Conservation (phyloP, 2,797 vertebrate species). For the Cryptoprocta ferox region DNA sequence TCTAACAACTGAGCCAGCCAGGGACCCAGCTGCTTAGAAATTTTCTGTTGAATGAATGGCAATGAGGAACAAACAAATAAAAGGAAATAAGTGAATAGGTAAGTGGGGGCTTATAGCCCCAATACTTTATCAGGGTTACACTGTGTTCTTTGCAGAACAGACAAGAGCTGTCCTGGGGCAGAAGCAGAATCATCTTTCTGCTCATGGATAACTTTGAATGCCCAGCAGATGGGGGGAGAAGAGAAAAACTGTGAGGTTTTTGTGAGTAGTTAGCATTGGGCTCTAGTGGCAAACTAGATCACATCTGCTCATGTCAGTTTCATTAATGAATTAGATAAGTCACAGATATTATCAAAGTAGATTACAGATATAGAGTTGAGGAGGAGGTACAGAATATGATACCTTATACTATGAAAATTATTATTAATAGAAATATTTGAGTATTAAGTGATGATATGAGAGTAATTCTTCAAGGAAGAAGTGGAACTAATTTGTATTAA, state of each 20-base stretch:
- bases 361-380: not conserved
- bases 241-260: not conserved
- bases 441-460: not conserved
- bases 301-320: not conserved
- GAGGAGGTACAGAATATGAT: not conserved
- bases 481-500: not conserved
- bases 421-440: not conserved
- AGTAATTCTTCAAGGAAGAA: constrained; percentile 18
- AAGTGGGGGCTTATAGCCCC: not conserved
- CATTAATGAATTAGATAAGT: not conserved
- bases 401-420: not conserved
- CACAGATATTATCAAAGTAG: not conserved
- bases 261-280: not conserved
- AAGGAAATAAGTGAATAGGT: not conserved
- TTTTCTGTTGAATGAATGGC: not conserved
- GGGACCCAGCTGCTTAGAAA: not conserved
- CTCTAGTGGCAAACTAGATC: not conserved
- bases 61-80: not conserved
- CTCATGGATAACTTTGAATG: not conserved
- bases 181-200: not conserved
- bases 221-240: not conserved
- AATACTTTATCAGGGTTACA: not conserved
- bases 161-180: not conserved
- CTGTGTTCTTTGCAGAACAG: not conserved
- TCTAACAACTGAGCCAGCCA: not conserved